Percentiles rank a stretch among this genome's conserved stretches.
These are phyloP conservation scores for Chalcis sispes DNA, from an alignment of 2,888 invertebrate species.

Conservation along the genomic window DNA sequence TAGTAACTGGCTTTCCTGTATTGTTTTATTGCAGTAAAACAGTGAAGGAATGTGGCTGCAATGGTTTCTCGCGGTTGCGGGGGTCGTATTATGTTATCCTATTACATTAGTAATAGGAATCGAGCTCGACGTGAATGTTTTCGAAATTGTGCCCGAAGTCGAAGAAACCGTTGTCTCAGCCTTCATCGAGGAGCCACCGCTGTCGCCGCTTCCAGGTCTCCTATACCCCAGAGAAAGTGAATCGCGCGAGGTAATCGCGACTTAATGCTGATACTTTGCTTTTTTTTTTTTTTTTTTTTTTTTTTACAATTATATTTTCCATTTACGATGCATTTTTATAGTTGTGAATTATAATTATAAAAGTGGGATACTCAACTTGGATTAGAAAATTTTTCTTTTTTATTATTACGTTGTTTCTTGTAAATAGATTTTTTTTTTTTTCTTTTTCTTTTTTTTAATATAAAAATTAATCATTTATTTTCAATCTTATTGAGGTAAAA, in stretches of 20 bases:
- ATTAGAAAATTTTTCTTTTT: no score
- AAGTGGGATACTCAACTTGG: no score
- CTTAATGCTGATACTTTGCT: background rate
- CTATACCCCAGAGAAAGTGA: conserved; percentile 89
- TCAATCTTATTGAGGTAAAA: no score
- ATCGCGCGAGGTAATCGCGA: conserved; percentile 82
- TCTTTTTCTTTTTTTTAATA: no score
- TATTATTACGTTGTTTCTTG: no score
- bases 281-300: background rate
- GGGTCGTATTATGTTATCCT: no score
- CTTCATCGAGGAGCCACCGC: background rate
- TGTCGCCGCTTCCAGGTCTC: conserved; percentile 75
- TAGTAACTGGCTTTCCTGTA: background rate
- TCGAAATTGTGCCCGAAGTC: conserved; percentile 15
- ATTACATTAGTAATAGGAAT: conserved; percentile 10
- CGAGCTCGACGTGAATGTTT: conserved; percentile 34
- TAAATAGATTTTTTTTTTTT: no score
- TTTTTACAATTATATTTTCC: background rate
- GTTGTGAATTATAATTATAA: no score
- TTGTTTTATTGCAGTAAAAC: conserved; percentile 21
- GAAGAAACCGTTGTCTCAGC: conserved; percentile 6
- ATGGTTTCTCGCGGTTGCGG: conserved; percentile 26
- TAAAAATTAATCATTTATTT: no score
- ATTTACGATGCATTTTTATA: no score
- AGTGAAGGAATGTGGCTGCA: conserved; percentile 41